Evolutionary conservation across 1,140 invertebrate species (phyloP).

Genomic region (Himalopsyche phryganea): DNA sequence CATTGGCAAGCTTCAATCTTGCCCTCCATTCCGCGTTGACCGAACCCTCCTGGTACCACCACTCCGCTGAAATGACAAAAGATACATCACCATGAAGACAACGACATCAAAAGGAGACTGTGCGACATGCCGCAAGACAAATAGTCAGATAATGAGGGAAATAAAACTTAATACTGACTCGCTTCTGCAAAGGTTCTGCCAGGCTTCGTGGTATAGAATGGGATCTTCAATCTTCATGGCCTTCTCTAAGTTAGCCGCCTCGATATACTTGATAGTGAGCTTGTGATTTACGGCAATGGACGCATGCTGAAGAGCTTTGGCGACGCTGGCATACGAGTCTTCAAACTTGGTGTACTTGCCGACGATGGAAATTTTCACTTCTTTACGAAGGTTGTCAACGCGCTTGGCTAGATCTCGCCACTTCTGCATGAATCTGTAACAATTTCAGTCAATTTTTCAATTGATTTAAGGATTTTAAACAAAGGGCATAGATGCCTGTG

Average conservation of each 20-base stretch:
- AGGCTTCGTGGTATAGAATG: constrained; percentile 88
- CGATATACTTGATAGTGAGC: constrained; percentile 86
- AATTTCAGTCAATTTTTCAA: too few relatives aligned
- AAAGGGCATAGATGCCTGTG: too few relatives aligned
- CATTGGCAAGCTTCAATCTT: constrained; percentile 93
- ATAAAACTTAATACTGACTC: too few relatives aligned
- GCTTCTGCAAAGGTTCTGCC: constrained; percentile 85
- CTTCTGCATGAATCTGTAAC: constrained; percentile 74
- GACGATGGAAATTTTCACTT: constrained; percentile 92
- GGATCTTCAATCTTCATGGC: constrained; percentile 69
- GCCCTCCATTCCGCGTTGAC: constrained; percentile 91
- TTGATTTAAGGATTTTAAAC: too few relatives aligned
- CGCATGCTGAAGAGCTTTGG: constrained; percentile 92
- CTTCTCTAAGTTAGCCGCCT: constrained; percentile 84
- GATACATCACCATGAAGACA: not conserved
- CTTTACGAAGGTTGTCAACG: constrained; percentile 73
- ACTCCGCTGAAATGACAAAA: constrained; percentile 65
- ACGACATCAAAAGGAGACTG: too few relatives aligned
- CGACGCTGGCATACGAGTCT: constrained; percentile 95
- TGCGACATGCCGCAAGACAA: too few relatives aligned
- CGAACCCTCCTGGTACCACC: constrained; percentile 97
- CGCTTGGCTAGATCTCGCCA: constrained; percentile 88
- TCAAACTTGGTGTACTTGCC: constrained; percentile 97
- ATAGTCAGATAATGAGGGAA: too few relatives aligned
- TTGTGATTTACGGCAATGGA: constrained; percentile 79